These are phyloP conservation scores for Rhynchonema sp. DNA, from an alignment of 2,888 invertebrate genomes.

Conservation along the genomic window DNA sequence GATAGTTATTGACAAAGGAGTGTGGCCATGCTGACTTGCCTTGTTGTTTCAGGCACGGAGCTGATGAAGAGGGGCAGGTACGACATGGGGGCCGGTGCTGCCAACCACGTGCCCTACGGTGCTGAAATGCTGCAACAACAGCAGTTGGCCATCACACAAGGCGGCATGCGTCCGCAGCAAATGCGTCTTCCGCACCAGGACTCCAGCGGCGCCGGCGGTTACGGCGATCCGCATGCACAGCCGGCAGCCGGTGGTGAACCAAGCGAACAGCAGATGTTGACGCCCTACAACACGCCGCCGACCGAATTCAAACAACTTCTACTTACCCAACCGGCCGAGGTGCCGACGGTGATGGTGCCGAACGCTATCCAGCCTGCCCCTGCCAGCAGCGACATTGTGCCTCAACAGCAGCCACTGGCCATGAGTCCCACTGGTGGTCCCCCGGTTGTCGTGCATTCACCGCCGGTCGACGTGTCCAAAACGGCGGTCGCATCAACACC, in stretches of 20 bases:
- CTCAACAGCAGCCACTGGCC: too few species aligned
- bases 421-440: too few species aligned
- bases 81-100: not conserved
- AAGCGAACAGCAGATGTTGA: not conserved
- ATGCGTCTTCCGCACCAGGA: not conserved
- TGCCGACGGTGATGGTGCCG: not conserved
- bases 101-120: not conserved
- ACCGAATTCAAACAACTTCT: not conserved
- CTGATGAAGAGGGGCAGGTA: not conserved
- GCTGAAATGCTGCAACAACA: not conserved
- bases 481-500: not conserved
- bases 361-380: not conserved
- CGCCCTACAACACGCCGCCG: not conserved
- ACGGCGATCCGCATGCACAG: not conserved
- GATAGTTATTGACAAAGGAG: too few species aligned
- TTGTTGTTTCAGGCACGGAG: conserved; percentile 1
- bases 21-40: too few species aligned
- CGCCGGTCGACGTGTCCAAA: not conserved
- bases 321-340: not conserved
- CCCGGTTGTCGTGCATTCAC: too few species aligned
- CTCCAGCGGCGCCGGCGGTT: not conserved
- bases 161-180: not conserved
- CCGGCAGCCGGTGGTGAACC: not conserved
- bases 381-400: too few species aligned
- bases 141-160: too few species aligned